phyloP scores from a whole-genome alignment of 2,797 vertebrate species.

The Malacoraja senta region DNA sequence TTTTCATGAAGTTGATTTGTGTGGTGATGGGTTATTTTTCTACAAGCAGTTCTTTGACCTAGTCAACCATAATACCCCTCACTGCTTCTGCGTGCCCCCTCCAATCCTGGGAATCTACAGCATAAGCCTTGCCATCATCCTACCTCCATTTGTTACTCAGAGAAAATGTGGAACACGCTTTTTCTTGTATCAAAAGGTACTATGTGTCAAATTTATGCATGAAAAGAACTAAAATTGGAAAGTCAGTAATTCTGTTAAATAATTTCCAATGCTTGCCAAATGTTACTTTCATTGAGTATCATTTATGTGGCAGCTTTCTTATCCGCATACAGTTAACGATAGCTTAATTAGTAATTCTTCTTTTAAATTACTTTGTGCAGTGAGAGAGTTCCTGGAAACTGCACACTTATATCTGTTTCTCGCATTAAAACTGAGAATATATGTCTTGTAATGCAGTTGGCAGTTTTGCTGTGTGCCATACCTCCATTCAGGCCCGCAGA shows the following conservation, averaged over 20 bases:
- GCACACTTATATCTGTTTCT: neutral
- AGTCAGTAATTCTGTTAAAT: neutral
- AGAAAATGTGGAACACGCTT: neutral
- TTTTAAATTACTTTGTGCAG: neutral
- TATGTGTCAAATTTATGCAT: neutral
- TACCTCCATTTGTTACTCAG: neutral
- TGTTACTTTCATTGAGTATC: neutral
- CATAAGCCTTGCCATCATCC: neutral
- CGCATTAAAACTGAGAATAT: neutral
- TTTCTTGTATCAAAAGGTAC: neutral
- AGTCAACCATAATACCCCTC: too few species aligned
- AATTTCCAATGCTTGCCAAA: neutral
- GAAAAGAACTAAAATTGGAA: neutral
- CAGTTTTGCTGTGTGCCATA: neutral
- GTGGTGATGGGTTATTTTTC: too few species aligned
- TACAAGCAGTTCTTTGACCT: neutral
- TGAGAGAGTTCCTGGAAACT: neutral
- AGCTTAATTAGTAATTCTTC: neutral
- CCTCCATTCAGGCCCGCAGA: neutral
- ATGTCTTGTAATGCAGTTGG: neutral
- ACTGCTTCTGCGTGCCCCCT: neutral
- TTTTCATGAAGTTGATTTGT: neutral
- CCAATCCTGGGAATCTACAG: neutral
- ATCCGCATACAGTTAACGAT: neutral
- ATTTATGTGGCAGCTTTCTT: neutral